Percentiles rank a stretch among this genome's conserved stretches.
phyloP scores from a whole-genome alignment of 1,140 invertebrate species.

The Colletes gigas region DNA sequence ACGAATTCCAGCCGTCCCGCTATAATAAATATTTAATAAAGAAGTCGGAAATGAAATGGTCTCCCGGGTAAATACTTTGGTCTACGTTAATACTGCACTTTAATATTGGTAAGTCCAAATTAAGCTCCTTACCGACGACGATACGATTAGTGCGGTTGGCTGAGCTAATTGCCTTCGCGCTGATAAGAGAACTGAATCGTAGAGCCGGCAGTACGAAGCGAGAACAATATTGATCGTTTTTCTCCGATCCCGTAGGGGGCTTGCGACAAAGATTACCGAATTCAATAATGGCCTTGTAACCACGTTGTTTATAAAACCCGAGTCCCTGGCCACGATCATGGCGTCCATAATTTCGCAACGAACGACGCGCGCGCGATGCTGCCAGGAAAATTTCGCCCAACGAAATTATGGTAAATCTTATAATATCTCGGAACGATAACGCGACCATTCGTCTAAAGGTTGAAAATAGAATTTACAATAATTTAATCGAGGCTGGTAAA shows the following conservation, averaged over 20 bases:
- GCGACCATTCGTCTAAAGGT: too few relatives aligned
- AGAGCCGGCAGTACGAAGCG: conserved; percentile 58
- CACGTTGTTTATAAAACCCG: conserved; percentile 30
- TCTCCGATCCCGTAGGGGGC: neutral
- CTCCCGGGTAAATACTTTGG: conserved; percentile 49
- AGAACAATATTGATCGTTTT: conserved; percentile 65
- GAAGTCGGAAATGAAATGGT: conserved; percentile 32
- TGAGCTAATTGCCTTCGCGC: conserved; percentile 63
- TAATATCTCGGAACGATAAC: too few relatives aligned
- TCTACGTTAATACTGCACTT: conserved; percentile 56
- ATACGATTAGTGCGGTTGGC: conserved; percentile 67
- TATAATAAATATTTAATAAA: conserved; percentile 50
- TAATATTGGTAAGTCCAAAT: conserved; percentile 67
- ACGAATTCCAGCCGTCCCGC: neutral
- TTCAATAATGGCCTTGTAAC: conserved; percentile 38
- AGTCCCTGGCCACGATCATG: conserved; percentile 13
- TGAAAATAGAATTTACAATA: too few relatives aligned
- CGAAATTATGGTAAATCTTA: too few relatives aligned
- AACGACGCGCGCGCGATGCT: neutral
- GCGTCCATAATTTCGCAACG: conserved; percentile 3
- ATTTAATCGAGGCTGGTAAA: too few relatives aligned
- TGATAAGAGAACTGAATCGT: conserved; percentile 63
- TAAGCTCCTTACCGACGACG: conserved; percentile 65
- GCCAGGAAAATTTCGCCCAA: too few relatives aligned
- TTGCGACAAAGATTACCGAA: conserved; percentile 35